A percentile compares a stretch with the other conserved stretches of the same genome.
phyloP scores from a whole-genome alignment of 2,113 vertebrate species.

The Sminthopsis crassicaudata region DNA sequence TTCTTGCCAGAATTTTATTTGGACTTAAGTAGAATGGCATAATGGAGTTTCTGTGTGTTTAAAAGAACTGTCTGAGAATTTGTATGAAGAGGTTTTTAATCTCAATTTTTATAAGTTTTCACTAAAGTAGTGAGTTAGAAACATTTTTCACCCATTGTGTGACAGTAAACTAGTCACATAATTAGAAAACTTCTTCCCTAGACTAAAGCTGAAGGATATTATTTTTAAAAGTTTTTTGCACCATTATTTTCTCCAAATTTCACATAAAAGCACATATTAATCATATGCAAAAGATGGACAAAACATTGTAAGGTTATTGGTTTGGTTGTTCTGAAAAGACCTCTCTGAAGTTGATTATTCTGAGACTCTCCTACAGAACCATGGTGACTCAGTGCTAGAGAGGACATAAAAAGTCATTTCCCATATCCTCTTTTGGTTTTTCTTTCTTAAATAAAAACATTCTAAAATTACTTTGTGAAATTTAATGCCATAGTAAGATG shows the following conservation, averaged over 20 bases:
- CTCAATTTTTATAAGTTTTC: conserved; percentile 73
- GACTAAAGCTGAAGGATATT: conserved; percentile 61
- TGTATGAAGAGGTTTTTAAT: conserved; percentile 75
- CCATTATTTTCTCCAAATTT: conserved; percentile 53
- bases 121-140: conserved; percentile 72
- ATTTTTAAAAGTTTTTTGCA: conserved; percentile 58
- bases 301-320: conserved; percentile 53
- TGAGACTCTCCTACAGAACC: neutral
- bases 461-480: neutral
- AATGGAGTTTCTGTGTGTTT: conserved; percentile 78
- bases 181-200: conserved; percentile 72
- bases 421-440: neutral
- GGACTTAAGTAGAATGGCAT: conserved; percentile 75
- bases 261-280: conserved; percentile 60
- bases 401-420: neutral
- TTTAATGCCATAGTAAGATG: neutral
- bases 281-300: conserved; percentile 64
- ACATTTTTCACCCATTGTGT: conserved; percentile 61
- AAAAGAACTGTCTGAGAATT: conserved; percentile 77
- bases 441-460: neutral
- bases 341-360: neutral
- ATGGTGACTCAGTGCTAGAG: neutral
- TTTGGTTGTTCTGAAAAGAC: neutral
- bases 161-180: conserved; percentile 50
- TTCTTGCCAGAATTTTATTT: conserved; percentile 74